Evolutionary conservation across 2,113 vertebrate genomes (phyloP).

Genomic region (Zapus hudsonius): DNA sequence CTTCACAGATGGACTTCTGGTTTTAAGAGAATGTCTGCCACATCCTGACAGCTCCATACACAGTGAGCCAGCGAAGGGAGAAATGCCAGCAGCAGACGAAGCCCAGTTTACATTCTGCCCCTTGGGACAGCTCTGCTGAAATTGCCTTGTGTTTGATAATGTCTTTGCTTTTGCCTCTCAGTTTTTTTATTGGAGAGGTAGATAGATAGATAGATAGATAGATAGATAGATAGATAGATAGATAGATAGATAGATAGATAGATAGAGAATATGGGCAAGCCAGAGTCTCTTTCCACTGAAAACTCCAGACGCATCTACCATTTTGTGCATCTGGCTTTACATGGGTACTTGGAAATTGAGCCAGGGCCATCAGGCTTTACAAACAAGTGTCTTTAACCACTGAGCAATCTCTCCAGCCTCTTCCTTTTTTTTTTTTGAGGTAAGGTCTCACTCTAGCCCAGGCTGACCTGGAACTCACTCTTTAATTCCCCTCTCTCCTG

Average conservation of each 20-base stretch:
- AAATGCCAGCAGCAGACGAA: neutral
- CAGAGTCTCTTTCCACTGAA: neutral
- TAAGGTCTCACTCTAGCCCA: too few relatives aligned
- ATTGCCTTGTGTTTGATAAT: neutral
- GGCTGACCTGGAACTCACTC: too few relatives aligned
- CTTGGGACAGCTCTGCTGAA: neutral
- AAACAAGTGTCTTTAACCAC: too few relatives aligned
- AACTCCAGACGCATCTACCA: too few relatives aligned
- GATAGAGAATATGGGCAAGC: too few relatives aligned
- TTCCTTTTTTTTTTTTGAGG: too few relatives aligned
- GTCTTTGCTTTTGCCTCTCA: neutral
- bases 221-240: too few relatives aligned
- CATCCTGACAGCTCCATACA: neutral
- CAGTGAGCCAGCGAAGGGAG: neutral
- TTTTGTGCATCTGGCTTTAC: neutral
- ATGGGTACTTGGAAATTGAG: too few relatives aligned
- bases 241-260: too few relatives aligned
- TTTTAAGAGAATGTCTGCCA: neutral
- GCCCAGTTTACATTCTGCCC: neutral
- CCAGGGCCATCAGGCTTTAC: neutral
- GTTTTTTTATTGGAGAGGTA: neutral
- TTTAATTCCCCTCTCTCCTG: too few relatives aligned
- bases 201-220: too few relatives aligned
- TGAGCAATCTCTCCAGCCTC: too few relatives aligned
- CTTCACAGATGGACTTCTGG: neutral